Base-by-base conservation (phyloP, 2,797 vertebrate species). In the Neoniphon sammara region DNA sequence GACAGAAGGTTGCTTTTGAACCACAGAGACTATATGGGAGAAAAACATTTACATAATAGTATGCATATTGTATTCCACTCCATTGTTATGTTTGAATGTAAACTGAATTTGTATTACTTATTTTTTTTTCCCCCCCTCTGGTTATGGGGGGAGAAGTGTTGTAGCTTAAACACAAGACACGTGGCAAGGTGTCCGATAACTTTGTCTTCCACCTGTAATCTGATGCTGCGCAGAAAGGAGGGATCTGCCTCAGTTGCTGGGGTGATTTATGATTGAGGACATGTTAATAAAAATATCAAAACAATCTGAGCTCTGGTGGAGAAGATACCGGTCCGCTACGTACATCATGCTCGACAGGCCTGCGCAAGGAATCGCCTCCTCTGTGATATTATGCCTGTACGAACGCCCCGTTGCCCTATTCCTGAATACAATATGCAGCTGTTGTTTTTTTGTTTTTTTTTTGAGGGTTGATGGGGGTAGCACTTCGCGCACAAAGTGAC, bases 201-300 rank as follows among this genome's bases (percentile, higher is more conserved):
- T 94, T 92, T 88, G 90, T 93, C 91, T 93, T 90, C 87, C 31
- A 85, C 86, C 90, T 91, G 88, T 92, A 92, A 95, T 94, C 94
- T 94, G 93, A 94, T 94, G 83, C 77, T 8, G 75, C 34, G 56
- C 65, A 30, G 81, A 77, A 84, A 80, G 80, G 83, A 88, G 78
- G 84, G 85, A 91, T 88, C 78, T 65, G 87, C 83, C 84, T 87
- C 78, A 86, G 79, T 87, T 82, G 83, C 66, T 59, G 12, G 76
- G 73, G 88, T 94, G 93, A 94, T 95, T 95, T 94, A 95, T 95
- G 94, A 95, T 95, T 94, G 93, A 95, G 92, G 92, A 93, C 91
- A 90, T 91, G 91, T 91, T 94, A 92, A 94, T 94, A 94, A 94
- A 94, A 95, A 94, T 94, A 95, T 94, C 94, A 92, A 93, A 94